These are phyloP conservation scores for Pteropus alecto DNA, from an alignment of 2,113 vertebrate genomes.

Conservation along the genomic window DNA sequence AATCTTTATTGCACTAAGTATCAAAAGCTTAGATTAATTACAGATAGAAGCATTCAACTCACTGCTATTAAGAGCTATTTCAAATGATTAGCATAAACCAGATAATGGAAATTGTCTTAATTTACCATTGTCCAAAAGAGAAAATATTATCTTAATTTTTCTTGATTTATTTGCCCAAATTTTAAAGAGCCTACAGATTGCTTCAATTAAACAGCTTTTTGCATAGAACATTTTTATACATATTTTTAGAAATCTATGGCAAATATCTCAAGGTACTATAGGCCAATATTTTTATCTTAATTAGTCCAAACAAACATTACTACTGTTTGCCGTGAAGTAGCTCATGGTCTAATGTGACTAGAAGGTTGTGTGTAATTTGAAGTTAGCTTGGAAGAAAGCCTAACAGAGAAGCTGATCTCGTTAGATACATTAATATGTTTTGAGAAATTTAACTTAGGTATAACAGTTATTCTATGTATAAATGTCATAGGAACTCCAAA, in stretches of 20 bases:
- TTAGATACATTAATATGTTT: neutral
- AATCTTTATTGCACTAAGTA: neutral
- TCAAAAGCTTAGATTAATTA: conserved; percentile 25
- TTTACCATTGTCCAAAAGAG: conserved; percentile 16
- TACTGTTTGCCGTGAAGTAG: neutral
- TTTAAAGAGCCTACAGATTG: neutral
- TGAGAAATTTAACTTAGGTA: conserved; percentile 29
- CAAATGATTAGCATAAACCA: conserved; percentile 21
- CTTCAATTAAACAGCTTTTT: neutral
- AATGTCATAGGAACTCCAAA: conserved; percentile 9
- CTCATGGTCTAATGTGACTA: neutral
- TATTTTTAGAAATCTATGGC: neutral
- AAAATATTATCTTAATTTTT: neutral
- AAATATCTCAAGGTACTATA: neutral
- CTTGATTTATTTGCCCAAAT: neutral
- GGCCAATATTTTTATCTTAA: neutral
- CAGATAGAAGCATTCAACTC: neutral
- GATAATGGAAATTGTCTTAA: neutral
- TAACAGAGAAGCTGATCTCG: neutral
- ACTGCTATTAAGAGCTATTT: neutral
- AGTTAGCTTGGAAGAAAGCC: neutral
- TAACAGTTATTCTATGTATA: neutral
- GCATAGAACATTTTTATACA: neutral
- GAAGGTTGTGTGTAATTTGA: neutral
- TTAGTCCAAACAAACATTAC: neutral